Base-by-base conservation (phyloP, 2,888 invertebrate genomes). In the Petrolisthes cinctipes region DNA sequence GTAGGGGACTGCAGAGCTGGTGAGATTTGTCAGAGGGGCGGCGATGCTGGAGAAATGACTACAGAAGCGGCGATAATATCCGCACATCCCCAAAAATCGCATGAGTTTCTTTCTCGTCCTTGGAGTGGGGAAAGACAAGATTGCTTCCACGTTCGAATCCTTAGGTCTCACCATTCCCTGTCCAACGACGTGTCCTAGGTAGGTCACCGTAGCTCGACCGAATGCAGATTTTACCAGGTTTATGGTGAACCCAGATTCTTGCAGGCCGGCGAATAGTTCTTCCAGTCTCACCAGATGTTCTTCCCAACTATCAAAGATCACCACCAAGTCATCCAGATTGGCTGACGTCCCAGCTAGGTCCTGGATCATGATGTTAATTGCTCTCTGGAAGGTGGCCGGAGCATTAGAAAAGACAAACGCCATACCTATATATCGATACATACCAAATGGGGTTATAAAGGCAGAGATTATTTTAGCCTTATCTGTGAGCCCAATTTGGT, bases 241-340 rank as follows among this genome's bases (percentile, higher is more conserved):
- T 68, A 84, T 23, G 20, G 76, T 76, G 66, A 84, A 17, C 5
- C 78, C 66, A 9, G 76, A 61, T 51, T 17, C 9, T 1, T 14
- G 11, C 17, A 78, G 53, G n/a, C 6, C 37, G 9, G 4, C 1
- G 61, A 78, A 78, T n/a, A 83, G 75, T 20, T 20, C 9, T 2
- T 68, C 68, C 7, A 83, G 11, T 37, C n/a, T 5, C 2, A 5
- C 51, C 3, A 75, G 75, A 56, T 83, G 84, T 23, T 57, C 56
- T 4, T 71, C n/a, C 53, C 20, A 53, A n/a, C 1, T 51, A 7
- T 71, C 71, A 53, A 56, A n/a, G 4, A 54, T 54, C 23, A 53
- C 83, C 54, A 83, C 68, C 14, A 82, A n/a, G 68, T 82, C 82
- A 82, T 82, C 83, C 9, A 73, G 53, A 23, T 83, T 73, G 73